phyloP scores from a whole-genome alignment of 2,888 invertebrate genomes.

The Bruchidius siliquastri region DNA sequence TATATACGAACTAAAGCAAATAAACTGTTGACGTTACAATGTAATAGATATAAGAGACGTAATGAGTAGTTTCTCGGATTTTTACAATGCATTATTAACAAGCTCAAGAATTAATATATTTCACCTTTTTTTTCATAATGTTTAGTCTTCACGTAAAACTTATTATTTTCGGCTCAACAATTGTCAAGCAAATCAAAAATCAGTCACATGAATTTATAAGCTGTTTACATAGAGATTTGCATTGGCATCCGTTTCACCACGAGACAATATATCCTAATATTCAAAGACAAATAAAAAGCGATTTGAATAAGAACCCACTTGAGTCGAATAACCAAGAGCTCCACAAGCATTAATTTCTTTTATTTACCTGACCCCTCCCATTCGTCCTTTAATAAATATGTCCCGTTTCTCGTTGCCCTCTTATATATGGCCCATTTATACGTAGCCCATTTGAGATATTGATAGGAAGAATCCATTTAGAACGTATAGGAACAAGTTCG shows the following conservation, averaged over 20 bases:
- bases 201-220: too few species aligned
- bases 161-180: too few species aligned
- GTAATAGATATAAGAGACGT: neutral
- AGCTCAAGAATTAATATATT: too few species aligned
- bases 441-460: conserved; percentile 22
- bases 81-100: too few species aligned
- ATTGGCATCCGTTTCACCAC: neutral
- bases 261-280: neutral
- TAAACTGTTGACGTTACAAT: neutral
- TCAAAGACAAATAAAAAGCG: neutral
- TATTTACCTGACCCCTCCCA: neutral
- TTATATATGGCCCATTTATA: conserved; percentile 13
- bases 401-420: conserved; percentile 1
- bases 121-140: too few species aligned
- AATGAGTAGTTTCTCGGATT: neutral
- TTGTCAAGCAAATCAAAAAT: too few species aligned
- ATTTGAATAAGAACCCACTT: neutral
- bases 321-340: neutral
- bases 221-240: too few species aligned
- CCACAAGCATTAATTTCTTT: neutral
- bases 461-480: conserved; percentile 20
- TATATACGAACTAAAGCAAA: neutral
- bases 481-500: conserved; percentile 15
- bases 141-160: too few species aligned
- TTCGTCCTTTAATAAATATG: neutral